Evolutionary conservation across 2,113 vertebrate genomes (phyloP).

Genomic region (Ceyx cyanopectus): DNA sequence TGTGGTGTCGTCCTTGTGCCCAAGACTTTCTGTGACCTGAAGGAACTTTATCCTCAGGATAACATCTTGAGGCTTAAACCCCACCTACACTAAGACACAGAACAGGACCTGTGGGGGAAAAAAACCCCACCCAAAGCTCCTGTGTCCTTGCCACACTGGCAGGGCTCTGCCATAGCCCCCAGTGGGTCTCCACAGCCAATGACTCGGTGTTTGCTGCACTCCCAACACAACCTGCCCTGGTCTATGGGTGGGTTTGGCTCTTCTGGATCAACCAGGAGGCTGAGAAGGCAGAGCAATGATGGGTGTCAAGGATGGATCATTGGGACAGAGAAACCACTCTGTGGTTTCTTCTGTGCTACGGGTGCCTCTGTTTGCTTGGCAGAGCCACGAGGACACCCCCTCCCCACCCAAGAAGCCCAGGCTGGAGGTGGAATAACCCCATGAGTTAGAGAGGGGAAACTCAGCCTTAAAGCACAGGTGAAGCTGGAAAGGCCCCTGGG

Average conservation of each 20-base stretch:
- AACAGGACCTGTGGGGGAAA: neutral
- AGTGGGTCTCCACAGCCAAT: neutral
- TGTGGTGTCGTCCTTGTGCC: neutral
- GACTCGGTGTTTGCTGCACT: neutral
- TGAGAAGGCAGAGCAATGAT: fast-evolving
- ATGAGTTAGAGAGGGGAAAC: neutral
- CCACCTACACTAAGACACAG: fast-evolving
- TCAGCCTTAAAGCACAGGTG: neutral
- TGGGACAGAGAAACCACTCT: neutral
- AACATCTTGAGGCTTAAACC: neutral
- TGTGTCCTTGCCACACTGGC: fast-evolving
- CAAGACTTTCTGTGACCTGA: neutral
- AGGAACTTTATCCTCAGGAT: neutral
- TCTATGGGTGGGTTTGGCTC: neutral
- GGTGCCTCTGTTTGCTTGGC: neutral
- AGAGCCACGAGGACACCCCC: neutral
- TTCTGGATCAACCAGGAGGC: neutral
- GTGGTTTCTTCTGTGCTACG: neutral
- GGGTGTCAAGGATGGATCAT: neutral
- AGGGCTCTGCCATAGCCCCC: neutral
- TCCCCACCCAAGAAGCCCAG: neutral
- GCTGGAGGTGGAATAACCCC: neutral
- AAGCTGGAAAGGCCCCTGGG: neutral
- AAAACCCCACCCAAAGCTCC: too few relatives aligned
- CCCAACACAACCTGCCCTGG: neutral